A percentile compares a stretch with the other conserved stretches of the same genome.
phyloP scores from a whole-genome alignment of 2,113 vertebrate species.

The Seriola dumerili region DNA sequence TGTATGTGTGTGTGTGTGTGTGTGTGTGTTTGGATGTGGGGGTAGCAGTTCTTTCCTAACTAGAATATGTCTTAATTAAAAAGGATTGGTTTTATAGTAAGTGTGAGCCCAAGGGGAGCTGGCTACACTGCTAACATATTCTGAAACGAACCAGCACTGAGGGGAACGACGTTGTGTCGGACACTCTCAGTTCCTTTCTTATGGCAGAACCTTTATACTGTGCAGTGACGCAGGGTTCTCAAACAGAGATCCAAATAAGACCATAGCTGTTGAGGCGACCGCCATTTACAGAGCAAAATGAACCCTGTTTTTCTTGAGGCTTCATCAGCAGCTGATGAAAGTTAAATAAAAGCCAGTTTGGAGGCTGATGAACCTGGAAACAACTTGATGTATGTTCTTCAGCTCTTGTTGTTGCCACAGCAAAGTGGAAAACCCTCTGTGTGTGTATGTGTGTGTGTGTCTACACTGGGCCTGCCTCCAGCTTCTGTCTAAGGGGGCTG shows the following conservation, averaged over 20 bases:
- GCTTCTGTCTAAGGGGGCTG: conserved; percentile 8
- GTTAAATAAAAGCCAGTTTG: conserved; percentile 47
- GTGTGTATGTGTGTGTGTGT: conserved; percentile 7
- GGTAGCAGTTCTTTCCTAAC: conserved; percentile 58
- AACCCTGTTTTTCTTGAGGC: conserved; percentile 14
- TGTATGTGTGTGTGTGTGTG: conserved; percentile 5
- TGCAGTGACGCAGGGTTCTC: background rate
- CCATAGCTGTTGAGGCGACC: background rate
- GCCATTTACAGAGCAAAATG: background rate
- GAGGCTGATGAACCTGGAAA: conserved; percentile 28
- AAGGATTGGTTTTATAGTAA: conserved; percentile 66
- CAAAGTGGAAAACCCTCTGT: conserved; percentile 23
- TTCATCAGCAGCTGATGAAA: conserved; percentile 43
- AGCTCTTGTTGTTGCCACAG: conserved; percentile 30
- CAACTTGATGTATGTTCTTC: conserved; percentile 1
- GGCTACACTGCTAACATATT: conserved; percentile 65
- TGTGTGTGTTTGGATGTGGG: conserved; percentile 19
- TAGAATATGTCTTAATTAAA: conserved; percentile 79
- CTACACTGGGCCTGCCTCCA: conserved; percentile 23
- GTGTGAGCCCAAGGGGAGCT: conserved; percentile 55
- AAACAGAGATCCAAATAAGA: background rate
- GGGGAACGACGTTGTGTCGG: background rate
- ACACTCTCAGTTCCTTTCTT: background rate
- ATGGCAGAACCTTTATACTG: background rate
- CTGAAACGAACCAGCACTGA: conserved; percentile 1